Base-by-base conservation (phyloP, 2,797 vertebrate species). In the Sandelia bainsii region DNA sequence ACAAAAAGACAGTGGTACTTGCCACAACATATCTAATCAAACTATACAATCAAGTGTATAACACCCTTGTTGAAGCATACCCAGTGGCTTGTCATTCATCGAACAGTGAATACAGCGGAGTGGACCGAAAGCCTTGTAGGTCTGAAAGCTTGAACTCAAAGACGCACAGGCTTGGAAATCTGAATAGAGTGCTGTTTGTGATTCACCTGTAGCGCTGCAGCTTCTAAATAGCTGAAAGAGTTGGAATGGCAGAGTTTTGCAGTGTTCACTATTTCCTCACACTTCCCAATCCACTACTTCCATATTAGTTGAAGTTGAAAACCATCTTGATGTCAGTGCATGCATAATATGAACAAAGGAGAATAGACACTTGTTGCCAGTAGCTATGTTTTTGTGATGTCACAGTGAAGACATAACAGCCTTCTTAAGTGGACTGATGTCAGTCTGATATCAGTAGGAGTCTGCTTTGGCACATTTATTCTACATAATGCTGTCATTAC, bases 1-100 rank as follows among this genome's bases (percentile, higher is more conserved):
- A 83, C 66, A 80, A 57, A 84, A 84, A 80, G 54, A 82, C 74
- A 70, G 39, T 16, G n/a, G 12, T 71, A 45, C 73, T 77, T 62
- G 63, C 62, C 40, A 48, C 57, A 56, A 67, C 67, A 29, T 46
- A 62, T 78, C 75, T 54, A 46, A 74, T 81, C 66, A 79, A 65
- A 68, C 46, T 16, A 45, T 80, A 56, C 51, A 72, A 83, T 82
- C 69, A 70, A 64, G 70, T 59, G 64, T 8, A 57, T 70, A 34
- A 39, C 54, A 51, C 17, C 32, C 17, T 14, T 10, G 46, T 44
- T 29, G 16, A 51, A 69, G 72, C 56, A 44, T 46, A 19, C 32
- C 6, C 25, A 62, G 48, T n/a, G 50, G 67, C 53, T 77, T 63
- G 20, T 67, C 53, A 49, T 56, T 73, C 44, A 58, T 8, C 0